These are phyloP conservation scores for Hepsetus odoe DNA, from an alignment of 2,113 vertebrate species.

Conservation along the genomic window DNA sequence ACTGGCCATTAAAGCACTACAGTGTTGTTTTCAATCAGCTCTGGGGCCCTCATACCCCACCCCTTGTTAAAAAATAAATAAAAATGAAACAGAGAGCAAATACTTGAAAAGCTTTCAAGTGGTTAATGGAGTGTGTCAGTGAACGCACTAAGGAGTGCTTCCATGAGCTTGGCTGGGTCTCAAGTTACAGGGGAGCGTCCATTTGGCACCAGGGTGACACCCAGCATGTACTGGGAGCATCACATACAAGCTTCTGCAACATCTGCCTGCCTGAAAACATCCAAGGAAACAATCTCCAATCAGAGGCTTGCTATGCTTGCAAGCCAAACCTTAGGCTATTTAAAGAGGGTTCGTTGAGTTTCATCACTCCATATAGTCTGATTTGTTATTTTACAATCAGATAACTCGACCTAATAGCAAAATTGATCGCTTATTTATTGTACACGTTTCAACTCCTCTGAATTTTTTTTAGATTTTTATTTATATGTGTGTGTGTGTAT, in stretches of 20 bases:
- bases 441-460: no score
- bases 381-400: no score
- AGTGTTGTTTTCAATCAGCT: background rate
- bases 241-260: background rate
- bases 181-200: slow-evolving; percentile 29
- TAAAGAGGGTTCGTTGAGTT: background rate
- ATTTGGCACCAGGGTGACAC: background rate
- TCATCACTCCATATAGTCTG: no score
- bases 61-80: slow-evolving; percentile 16
- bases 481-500: no score
- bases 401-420: no score
- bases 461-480: no score
- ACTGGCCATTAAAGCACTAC: background rate
- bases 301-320: background rate
- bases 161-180: slow-evolving; percentile 29
- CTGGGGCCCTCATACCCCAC: background rate
- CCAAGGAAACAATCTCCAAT: background rate
- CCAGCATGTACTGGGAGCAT: background rate
- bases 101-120: slow-evolving; percentile 41
- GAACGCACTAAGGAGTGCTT: slow-evolving; percentile 37
- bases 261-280: background rate
- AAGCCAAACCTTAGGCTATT: background rate
- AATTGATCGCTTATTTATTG: no score
- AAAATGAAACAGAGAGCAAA: slow-evolving; percentile 18
- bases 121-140: slow-evolving; percentile 57